Evolutionary conservation across 2,113 vertebrate genomes (phyloP).

Genomic region (Petaurus breviceps): DNA sequence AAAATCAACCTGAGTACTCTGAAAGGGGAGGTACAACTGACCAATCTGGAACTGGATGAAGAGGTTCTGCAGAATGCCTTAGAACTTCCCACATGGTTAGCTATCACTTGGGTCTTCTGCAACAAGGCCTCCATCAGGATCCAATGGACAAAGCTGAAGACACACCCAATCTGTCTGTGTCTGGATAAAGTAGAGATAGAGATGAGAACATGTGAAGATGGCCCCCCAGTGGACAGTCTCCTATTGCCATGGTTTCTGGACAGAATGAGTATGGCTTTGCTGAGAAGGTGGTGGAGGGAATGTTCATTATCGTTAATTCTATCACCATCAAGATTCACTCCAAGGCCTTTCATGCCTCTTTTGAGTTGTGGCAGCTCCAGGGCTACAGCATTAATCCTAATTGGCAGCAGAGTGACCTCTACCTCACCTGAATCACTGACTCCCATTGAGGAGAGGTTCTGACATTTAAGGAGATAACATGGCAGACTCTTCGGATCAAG

Average conservation of each 20-base stretch:
- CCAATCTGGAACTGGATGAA: constrained; percentile 97
- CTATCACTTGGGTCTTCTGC: constrained; percentile 97
- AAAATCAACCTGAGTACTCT: constrained; percentile 98
- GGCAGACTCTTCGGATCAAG: constrained; percentile 97
- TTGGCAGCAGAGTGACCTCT: constrained; percentile 96
- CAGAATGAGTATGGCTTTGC: constrained; percentile 99
- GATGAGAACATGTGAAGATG: constrained; percentile 98
- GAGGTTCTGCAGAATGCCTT: constrained; percentile 99
- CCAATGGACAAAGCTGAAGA: constrained; percentile 99
- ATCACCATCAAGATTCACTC: constrained; percentile 98
- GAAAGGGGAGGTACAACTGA: constrained; percentile 97
- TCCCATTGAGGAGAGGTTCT: constrained; percentile 97
- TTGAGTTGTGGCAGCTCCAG: constrained; percentile 98
- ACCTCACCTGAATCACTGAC: constrained; percentile 94
- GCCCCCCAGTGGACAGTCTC: constrained; percentile 97
- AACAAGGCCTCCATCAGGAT: constrained; percentile 98
- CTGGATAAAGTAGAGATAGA: constrained; percentile 99
- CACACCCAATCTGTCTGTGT: constrained; percentile 97
- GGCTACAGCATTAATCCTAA: constrained; percentile 96
- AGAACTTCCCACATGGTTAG: constrained; percentile 97
- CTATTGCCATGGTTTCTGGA: constrained; percentile 95
- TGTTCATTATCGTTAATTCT: constrained; percentile 97
- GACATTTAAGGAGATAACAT: constrained; percentile 98
- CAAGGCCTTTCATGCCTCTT: constrained; percentile 96
- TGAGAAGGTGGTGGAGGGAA: constrained; percentile 99